Evolutionary conservation across 2,797 vertebrate species (phyloP).

Genomic region (Nannoperca obscura): DNA sequence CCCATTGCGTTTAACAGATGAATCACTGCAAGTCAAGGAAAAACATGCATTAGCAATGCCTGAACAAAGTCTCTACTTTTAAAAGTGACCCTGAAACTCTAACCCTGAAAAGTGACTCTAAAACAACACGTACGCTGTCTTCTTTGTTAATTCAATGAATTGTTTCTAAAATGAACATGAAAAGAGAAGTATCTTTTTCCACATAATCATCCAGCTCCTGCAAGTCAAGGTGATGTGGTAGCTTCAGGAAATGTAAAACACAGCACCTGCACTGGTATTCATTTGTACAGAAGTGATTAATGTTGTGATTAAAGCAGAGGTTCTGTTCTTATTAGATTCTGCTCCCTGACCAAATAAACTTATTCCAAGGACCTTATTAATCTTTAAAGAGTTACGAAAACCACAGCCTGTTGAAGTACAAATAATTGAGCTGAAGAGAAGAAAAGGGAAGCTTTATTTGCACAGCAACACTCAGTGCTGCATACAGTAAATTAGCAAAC

Average conservation of each 20-base stretch:
- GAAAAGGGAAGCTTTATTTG: neutral
- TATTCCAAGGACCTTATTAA: constrained; percentile 67
- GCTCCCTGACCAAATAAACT: constrained; percentile 53
- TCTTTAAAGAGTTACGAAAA: constrained; percentile 62
- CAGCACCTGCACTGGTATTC: constrained; percentile 33
- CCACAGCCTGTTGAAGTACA: constrained; percentile 29
- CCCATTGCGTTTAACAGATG: constrained; percentile 10
- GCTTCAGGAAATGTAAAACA: constrained; percentile 12
- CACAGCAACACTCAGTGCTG: neutral
- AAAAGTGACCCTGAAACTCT: constrained; percentile 8
- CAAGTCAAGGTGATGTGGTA: constrained; percentile 7
- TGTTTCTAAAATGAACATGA: constrained; percentile 5
- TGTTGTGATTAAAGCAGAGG: constrained; percentile 62
- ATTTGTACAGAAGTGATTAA: constrained; percentile 64
- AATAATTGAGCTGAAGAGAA: constrained; percentile 38
- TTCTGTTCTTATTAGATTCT: constrained; percentile 61
- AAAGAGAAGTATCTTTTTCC: neutral
- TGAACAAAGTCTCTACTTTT: constrained; percentile 20
- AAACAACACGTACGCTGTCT: neutral
- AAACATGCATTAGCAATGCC: constrained; percentile 22
- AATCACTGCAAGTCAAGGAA: constrained; percentile 25
- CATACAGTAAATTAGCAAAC: neutral
- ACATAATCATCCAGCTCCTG: neutral
- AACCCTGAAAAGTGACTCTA: too few relatives aligned
- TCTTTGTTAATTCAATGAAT: neutral